Base-by-base conservation (phyloP, 1,140 invertebrate genomes). In the Heliothis subflexa region DNA sequence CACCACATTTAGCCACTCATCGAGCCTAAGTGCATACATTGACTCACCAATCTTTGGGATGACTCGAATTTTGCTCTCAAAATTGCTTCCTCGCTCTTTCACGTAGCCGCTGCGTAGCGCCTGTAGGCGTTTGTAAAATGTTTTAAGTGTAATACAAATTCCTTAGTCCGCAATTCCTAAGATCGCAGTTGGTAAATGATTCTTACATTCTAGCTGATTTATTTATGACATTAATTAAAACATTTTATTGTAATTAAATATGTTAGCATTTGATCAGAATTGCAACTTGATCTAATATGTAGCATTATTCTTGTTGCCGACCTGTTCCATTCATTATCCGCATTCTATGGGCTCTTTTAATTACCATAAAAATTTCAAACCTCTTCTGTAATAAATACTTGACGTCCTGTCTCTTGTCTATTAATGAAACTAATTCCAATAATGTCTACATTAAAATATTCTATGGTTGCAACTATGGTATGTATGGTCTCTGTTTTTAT, bases 1-100 rank as follows among this genome's bases (percentile, higher is more conserved):
- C 79, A 50, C 73, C 73, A 64, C 73, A 62, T 88, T 86, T 87
- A 89, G 86, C 70, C 71, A 79, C 50, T 49, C 80, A 61, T 59
- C 49, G 49, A 70, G 18, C 50, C 76, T 54, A 75, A 75, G 73
- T 82, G 79, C 81, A 79, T 77, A 55, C 18, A 14, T 79, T 81
- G 80, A 83, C 13, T 83, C 83, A 83, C 55, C 66, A 52, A 54
- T 61, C 18, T 68, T 25, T 7, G 62, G 55, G 66, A 57, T 72
- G 28, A 71, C 47, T 71, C 68, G 49, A 80, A 64, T 25, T 47
- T 80, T 57, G 61, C 52, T 59, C 62, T 75, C 59, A 57, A 75
- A 74, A 64, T 68, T 79, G 33, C 70, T 79, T 70, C 70, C 55
- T 16, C 16, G 13, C 13, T 50, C 10, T 45, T 66, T 76, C 62